phyloP scores from a whole-genome alignment of 2,797 vertebrate species.

The Amblyraja radiata region DNA sequence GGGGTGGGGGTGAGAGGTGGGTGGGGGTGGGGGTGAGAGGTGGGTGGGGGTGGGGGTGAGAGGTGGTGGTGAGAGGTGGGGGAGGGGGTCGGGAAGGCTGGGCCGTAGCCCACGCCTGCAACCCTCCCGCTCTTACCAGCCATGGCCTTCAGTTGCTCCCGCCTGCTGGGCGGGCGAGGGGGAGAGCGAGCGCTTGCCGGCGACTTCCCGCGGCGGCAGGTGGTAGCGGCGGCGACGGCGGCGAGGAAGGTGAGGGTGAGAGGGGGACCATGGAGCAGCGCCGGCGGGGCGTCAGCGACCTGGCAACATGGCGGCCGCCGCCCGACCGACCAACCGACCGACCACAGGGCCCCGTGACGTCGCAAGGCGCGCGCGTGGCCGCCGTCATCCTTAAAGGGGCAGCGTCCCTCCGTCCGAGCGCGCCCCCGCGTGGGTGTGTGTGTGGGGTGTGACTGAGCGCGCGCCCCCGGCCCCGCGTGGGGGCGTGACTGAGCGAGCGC shows the following conservation, averaged over 20 bases:
- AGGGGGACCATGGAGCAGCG: too few species aligned
- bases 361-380: neutral
- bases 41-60: too few species aligned
- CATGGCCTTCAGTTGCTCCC: neutral
- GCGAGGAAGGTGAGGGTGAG: neutral
- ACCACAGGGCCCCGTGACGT: neutral
- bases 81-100: too few species aligned
- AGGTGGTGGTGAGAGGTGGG: too few species aligned
- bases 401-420: neutral
- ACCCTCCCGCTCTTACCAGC: neutral
- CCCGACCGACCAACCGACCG: neutral
- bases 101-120: too few species aligned
- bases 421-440: too few species aligned
- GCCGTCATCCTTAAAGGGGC: neutral
- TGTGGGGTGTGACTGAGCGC: too few species aligned
- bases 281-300: neutral
- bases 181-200: neutral
- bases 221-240: neutral
- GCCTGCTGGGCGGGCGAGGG: neutral
- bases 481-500: too few species aligned
- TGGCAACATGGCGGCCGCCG: constrained; percentile 9
- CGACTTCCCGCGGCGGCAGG: neutral
- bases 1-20: too few species aligned
- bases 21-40: too few species aligned
- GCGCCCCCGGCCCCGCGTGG: too few species aligned